Evolutionary conservation across 2,113 vertebrate species (phyloP), one percentile per base, ranked within the genome.

Genomic region (Lophotis ruficrista): DNA sequence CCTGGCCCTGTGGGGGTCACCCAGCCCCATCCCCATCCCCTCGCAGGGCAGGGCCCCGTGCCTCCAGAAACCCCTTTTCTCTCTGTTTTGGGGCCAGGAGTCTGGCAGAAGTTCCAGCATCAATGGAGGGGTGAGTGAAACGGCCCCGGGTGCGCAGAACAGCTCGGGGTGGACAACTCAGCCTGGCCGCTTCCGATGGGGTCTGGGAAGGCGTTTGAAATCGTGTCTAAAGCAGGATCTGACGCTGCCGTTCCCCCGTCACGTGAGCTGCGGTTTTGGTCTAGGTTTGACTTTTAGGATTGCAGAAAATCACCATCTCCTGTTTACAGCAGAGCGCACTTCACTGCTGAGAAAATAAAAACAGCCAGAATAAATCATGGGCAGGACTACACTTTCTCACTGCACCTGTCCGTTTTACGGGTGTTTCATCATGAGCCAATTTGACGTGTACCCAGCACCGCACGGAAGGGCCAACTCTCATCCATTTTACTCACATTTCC

Each of bases 221-320:
- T 70, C 38, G 2, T 57, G 79, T 68, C 91, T 69, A 7, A 80
- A 13, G 84, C 81, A 76, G 93, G 90, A 91, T 79, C 78, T 79
- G 84, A 81, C 17, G 51, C 94, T 2, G 22, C 87, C 17, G 37
- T 9, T 95, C 81, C 81, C 66, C 19, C 3, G 1, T 95, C 93
- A 94, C 8, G 48, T 73, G 95, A 91, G 61, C 11, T 89, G 93
- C 79, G 92, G 83, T 87, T 97, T 95, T 54, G 78, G 78, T 93
- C 62, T 77, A 69, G 57, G 53, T 90, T 77, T 77, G 93, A 91
- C 83, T 93, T 90, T 85, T 18, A 16, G 58, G 73, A 54, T 71
- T 62, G 73, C 82, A 94, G 82, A 95, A 95, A 95, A 95, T 94
- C 95, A 80, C 58, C 1, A 6, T 45, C 83, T 53, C 0, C 1